These are phyloP conservation scores for Neofelis nebulosa DNA, from an alignment of 2,113 vertebrate genomes.

Conservation along the genomic window DNA sequence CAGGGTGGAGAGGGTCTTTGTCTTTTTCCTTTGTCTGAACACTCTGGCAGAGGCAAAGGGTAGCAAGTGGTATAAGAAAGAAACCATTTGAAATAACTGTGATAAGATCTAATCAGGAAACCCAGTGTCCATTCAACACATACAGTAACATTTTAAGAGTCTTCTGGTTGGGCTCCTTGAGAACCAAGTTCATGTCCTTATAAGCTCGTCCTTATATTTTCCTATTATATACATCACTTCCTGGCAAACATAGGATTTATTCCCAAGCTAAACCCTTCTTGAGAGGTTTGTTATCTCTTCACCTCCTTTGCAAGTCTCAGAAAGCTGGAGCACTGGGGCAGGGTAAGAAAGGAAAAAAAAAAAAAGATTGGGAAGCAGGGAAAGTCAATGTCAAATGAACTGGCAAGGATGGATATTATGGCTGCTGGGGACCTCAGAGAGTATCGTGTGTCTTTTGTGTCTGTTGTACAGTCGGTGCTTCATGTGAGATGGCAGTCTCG, in stretches of 20 bases:
- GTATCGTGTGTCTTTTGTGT: slow-evolving; percentile 88
- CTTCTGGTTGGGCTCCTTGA: slow-evolving; percentile 85
- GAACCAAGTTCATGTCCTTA: slow-evolving; percentile 84
- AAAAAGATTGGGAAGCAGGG: slow-evolving; percentile 87
- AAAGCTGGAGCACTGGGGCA: slow-evolving; percentile 85
- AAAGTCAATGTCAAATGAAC: slow-evolving; percentile 95
- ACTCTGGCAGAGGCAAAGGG: slow-evolving; percentile 75
- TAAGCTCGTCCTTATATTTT: slow-evolving; percentile 82
- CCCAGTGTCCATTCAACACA: slow-evolving; percentile 85
- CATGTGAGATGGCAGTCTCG: slow-evolving; percentile 88
- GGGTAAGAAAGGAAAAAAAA: slow-evolving; percentile 62
- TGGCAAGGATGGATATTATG: slow-evolving; percentile 93
- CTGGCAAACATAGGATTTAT: slow-evolving; percentile 89
- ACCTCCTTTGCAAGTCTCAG: slow-evolving; percentile 88
- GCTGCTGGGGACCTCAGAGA: slow-evolving; percentile 90
- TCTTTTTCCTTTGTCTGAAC: slow-evolving; percentile 81
- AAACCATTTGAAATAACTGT: slow-evolving; percentile 84
- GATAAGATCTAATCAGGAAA: slow-evolving; percentile 90
- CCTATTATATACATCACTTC: slow-evolving; percentile 90
- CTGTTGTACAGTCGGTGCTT: slow-evolving; percentile 89
- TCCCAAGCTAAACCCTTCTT: slow-evolving; percentile 89
- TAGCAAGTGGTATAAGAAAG: slow-evolving; percentile 81
- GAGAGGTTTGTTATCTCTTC: slow-evolving; percentile 96
- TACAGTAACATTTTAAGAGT: slow-evolving; percentile 85
- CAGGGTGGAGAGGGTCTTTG: slow-evolving; percentile 80